Percentiles rank a stretch among this genome's conserved stretches.
phyloP scores from a whole-genome alignment of 2,797 vertebrate species.

The Phoxinus dragarum region DNA sequence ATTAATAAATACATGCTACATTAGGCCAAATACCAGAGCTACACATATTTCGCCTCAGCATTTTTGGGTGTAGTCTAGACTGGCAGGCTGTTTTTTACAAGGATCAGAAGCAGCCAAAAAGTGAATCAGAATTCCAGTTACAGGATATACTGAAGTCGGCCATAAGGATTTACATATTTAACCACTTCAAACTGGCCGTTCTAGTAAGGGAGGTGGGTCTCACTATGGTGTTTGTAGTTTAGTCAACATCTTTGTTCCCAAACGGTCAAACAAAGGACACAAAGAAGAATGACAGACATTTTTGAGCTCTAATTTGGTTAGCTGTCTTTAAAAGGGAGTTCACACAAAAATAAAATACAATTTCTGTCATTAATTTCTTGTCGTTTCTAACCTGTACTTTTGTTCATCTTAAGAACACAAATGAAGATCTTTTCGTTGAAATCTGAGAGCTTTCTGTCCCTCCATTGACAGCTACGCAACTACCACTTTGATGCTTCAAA shows the following conservation, averaged over 20 bases:
- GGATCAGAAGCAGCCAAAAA: not conserved
- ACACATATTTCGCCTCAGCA: not conserved
- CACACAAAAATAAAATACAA: no score
- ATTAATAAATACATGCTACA: not conserved
- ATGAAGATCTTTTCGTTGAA: no score
- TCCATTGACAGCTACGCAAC: no score
- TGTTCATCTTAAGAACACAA: no score
- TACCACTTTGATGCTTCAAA: no score
- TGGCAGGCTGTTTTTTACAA: not conserved
- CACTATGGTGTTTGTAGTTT: not conserved
- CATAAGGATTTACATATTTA: not conserved
- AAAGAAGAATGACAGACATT: not conserved
- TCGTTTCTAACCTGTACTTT: no score
- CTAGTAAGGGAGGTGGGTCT: not conserved
- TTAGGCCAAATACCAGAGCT: constrained; percentile 1
- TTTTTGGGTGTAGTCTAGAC: constrained; percentile 35
- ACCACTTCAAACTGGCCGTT: not conserved
- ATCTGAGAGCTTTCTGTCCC: no score
- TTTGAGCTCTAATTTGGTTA: not conserved
- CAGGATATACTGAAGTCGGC: not conserved
- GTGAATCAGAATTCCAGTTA: constrained; percentile 17
- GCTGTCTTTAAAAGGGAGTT: not conserved
- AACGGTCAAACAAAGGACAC: not conserved
- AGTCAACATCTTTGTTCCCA: constrained; percentile 1
- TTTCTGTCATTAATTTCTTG: not conserved